Evolutionary conservation across 2,888 invertebrate genomes (phyloP).

Genomic region (Melangyna quadrimaculata): DNA sequence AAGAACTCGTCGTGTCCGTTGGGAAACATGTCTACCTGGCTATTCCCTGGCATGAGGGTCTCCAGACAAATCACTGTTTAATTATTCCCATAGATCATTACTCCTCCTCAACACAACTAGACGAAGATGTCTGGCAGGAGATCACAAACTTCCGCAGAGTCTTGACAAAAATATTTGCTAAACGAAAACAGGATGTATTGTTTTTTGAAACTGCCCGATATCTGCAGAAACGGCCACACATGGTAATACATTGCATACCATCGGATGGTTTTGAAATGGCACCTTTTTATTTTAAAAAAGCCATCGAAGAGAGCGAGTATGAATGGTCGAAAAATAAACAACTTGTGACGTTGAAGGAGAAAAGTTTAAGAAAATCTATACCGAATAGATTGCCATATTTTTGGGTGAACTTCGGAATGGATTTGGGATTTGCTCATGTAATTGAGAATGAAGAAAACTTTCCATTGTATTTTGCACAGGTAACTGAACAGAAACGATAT

Average conservation of each 20-base stretch:
- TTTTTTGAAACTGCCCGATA: constrained; percentile 94
- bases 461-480: constrained; percentile 94
- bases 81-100: constrained; percentile 92
- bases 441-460: constrained; percentile 96
- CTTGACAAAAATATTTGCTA: constrained; percentile 89
- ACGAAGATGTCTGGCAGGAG: constrained; percentile 97
- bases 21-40: constrained; percentile 92
- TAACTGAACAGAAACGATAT: too few species aligned
- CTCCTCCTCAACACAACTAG: constrained; percentile 89
- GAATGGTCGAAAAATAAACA: constrained; percentile 99
- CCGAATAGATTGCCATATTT: constrained; percentile 98
- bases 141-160: constrained; percentile 88
- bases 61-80: constrained; percentile 92
- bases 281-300: constrained; percentile 99
- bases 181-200: constrained; percentile 89
- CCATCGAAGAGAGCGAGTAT: constrained; percentile 95
- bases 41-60: constrained; percentile 89
- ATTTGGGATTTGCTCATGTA: constrained; percentile 96
- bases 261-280: constrained; percentile 92
- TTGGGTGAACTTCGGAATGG: constrained; percentile 94
- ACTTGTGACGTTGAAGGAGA: constrained; percentile 86
- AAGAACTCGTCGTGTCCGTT: constrained; percentile 91
- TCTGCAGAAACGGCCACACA: constrained; percentile 89
- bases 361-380: constrained; percentile 89
- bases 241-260: constrained; percentile 94